Evolutionary conservation across 2,797 vertebrate species (phyloP), one percentile per base, ranked within the genome.

Genomic region (Chlorospingus semifuscus): DNA sequence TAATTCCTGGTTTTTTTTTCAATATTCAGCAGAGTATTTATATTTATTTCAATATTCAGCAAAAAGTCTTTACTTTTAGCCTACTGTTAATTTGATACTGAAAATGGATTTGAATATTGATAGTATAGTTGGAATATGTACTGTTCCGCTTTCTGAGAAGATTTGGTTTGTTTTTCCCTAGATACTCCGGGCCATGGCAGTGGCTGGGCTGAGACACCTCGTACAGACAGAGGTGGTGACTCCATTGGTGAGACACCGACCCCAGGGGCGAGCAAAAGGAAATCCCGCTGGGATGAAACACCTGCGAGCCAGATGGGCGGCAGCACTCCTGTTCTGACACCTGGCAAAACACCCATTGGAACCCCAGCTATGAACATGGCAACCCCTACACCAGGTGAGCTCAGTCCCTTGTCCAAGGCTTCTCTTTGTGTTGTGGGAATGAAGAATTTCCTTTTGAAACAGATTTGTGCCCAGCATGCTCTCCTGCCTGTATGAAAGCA

Each of bases 321-420:
- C 55, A 99, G 99, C 81, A 99, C 99, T 39, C 99, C 99, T 41
- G 98, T 99, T 41, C 98, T 99, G 42, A 99, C 99, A 3, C 99
- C 99, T 46, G 99, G 99, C 83, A 99, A 99, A 96, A 99, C 99
- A 39, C 99, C 99, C 37, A 99, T 99, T 27, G 99, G 99, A 78
- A 99, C 99, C 11, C 99, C 99, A 71, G 99, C 99, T 39, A 99
- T 99, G 99, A 99, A 99, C 96, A 99, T 99, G 99, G 99, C 99
- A 60, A 99, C 99, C 0, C 99, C 99, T n/a, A 99, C 99, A 32
- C 99, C 99, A 97, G 99, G 99, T 99, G 96, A 82, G 87, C 30
- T 42, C 52, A 49, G 32, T 55, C 46, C 4, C 2, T 44, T 63
- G 42, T 55, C 46, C 23, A 11, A 53, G 83, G 8, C 37, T 76